These are phyloP conservation scores for Crocallis elinguaria DNA, from an alignment of 2,888 invertebrate genomes.

Conservation along the genomic window DNA sequence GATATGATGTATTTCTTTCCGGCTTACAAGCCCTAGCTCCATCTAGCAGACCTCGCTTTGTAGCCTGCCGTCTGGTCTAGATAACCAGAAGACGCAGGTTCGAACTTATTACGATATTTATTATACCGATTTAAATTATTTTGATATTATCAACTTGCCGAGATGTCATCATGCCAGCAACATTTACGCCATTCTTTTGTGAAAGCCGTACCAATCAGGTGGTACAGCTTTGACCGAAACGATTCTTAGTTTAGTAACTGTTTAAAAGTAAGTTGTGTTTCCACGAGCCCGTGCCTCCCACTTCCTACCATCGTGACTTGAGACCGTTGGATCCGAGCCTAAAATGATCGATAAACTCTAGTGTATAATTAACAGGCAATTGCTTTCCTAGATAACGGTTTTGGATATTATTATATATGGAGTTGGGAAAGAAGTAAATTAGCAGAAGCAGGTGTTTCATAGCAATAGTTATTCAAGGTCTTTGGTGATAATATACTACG, in stretches of 20 bases:
- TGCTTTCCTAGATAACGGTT: constrained; percentile 50
- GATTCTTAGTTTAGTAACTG: neutral
- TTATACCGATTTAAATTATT: too few species aligned
- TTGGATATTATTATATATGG: constrained; percentile 31
- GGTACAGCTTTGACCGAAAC: neutral
- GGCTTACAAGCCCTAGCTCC: too few species aligned
- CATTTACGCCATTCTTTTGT: too few species aligned
- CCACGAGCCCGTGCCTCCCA: constrained; percentile 27
- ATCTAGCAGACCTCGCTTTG: too few species aligned
- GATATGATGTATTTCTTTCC: too few species aligned
- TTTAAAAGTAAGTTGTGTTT: neutral
- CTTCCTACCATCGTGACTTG: constrained; percentile 48
- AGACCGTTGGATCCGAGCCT: constrained; percentile 46
- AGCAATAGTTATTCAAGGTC: neutral
- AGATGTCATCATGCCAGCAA: too few species aligned
- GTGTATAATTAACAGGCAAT: constrained; percentile 64
- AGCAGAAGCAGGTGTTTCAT: neutral
- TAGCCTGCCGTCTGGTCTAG: too few species aligned
- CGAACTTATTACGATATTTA: too few species aligned
- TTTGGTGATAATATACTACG: neutral
- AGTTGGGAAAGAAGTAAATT: neutral
- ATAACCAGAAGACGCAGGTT: too few species aligned
- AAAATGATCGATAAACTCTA: constrained; percentile 63
- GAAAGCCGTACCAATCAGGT: too few species aligned
- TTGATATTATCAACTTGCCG: too few species aligned